Evolutionary conservation across 2,797 vertebrate genomes (phyloP).

Genomic region (Sebastes paucispinis): DNA sequence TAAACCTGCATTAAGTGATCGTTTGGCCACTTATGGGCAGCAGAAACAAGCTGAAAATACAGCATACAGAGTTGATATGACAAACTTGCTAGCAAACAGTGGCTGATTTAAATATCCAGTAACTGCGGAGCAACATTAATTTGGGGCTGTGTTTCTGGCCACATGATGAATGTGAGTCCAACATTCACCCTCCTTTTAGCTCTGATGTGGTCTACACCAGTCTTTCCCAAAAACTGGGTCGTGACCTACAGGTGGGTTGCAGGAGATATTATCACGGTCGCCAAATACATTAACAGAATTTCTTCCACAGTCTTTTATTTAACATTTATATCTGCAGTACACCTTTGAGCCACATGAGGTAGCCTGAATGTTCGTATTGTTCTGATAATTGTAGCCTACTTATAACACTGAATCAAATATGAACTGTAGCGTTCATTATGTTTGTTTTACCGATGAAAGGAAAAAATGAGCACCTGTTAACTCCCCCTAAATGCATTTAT

Average conservation of each 20-base stretch:
- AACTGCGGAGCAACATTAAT: not conserved
- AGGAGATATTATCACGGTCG: not conserved
- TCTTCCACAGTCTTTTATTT: not conserved
- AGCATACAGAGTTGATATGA: not conserved
- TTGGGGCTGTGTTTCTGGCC: not conserved
- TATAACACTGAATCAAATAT: too few relatives aligned
- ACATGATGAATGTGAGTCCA: not conserved
- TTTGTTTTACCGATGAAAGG: too few relatives aligned
- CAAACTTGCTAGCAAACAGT: not conserved
- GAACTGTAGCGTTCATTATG: too few relatives aligned
- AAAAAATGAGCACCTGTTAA: too few relatives aligned
- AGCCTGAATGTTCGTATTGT: not conserved
- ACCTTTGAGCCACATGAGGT: not conserved
- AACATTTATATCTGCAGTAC: not conserved
- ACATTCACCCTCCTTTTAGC: not conserved
- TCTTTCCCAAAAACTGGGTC: not conserved
- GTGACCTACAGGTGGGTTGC: not conserved
- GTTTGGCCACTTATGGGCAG: not conserved
- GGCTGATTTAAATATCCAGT: not conserved
- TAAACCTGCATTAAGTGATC: not conserved
- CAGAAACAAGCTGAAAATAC: not conserved
- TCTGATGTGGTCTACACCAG: not conserved
- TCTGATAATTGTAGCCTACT: too few relatives aligned
- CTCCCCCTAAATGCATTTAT: not conserved
- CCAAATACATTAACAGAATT: not conserved